Evolutionary conservation across 2,797 vertebrate species (phyloP).

Genomic region (Paratrypauchen microcephalus): DNA sequence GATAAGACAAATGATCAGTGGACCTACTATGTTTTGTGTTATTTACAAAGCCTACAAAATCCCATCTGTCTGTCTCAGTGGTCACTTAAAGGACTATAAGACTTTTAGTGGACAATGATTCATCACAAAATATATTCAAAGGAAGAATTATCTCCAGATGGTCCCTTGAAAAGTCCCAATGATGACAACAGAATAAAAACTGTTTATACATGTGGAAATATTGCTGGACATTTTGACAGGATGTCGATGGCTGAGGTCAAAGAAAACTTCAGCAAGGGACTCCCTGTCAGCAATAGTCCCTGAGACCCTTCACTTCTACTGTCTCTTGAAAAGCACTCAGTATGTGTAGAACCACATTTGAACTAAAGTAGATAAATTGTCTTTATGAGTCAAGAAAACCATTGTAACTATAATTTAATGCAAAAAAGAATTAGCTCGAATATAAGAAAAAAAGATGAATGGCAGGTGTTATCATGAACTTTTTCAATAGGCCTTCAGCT

Average conservation of each 20-base stretch:
- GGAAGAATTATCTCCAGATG: conserved; percentile 3
- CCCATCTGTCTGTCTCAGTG: background rate
- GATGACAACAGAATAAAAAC: conserved; percentile 1
- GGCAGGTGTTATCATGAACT: background rate
- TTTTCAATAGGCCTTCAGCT: too few species aligned
- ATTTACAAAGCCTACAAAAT: background rate
- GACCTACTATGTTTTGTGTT: background rate
- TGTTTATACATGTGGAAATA: conserved; percentile 10
- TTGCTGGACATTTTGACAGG: conserved; percentile 9
- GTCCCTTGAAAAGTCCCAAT: background rate
- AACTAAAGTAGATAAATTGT: background rate
- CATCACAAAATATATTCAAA: background rate
- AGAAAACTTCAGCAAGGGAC: conserved; percentile 1
- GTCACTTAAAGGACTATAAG: background rate
- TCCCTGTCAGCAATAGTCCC: background rate
- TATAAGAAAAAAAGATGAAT: background rate
- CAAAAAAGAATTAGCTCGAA: background rate
- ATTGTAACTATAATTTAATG: too few species aligned
- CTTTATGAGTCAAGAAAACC: too few species aligned
- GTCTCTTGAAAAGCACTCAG: background rate
- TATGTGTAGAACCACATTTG: background rate
- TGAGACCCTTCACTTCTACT: background rate
- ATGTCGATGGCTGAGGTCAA: conserved; percentile 7
- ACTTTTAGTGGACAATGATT: conserved; percentile 6
- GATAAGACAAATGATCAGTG: background rate